Base-by-base conservation (phyloP, 2,888 invertebrate species). In the Oscheius onirici region DNA sequence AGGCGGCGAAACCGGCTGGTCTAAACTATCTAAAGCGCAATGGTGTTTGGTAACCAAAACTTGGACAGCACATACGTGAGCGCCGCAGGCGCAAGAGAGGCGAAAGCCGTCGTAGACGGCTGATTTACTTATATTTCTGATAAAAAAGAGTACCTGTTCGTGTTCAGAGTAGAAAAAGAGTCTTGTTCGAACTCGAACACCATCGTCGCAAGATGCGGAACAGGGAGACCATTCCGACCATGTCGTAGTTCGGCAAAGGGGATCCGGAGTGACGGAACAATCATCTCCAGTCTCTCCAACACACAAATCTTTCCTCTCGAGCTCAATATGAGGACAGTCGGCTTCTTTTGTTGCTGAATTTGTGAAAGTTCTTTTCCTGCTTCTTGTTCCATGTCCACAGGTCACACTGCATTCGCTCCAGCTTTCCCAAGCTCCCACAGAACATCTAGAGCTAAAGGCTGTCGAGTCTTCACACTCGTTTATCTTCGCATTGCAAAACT, bases 351-450 rank as follows among this genome's bases (percentile, higher is more conserved):
- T 75, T 0, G 57, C 22, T 28, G 77, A 71, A 65, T 73, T 68
- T n/a, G 76, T 11, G 68, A 80, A 80, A 1, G 76, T 72, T 60
- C 95, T 91, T 71, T 91, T 92, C 82, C 94, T 91, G 91, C 93
- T 92, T 84, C 93, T 91, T 77, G 92, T 90, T 28, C 95, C 95
- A 90, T 93, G 93, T 71, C 95, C 95, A 89, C 95, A 96, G 40
- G 92, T 91, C 46, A 93, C 94, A 5, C 94, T 88, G 88, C 95
- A 95, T 20, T 91, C 90, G 34, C 92, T 92, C 94, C 94, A 95
- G 11, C 90, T 84, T 5, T 91, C 90, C 91, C 94, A 95, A 22
- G 91, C 91, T 0, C 91, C 90, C 26, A 93, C 93, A 2, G 90
- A 92, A 88, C 95, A 96, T 88, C 81, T 77, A 11, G 83, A 81